These are phyloP conservation scores for Calliphora vomitoria DNA, from an alignment of 2,888 invertebrate species.

Conservation along the genomic window DNA sequence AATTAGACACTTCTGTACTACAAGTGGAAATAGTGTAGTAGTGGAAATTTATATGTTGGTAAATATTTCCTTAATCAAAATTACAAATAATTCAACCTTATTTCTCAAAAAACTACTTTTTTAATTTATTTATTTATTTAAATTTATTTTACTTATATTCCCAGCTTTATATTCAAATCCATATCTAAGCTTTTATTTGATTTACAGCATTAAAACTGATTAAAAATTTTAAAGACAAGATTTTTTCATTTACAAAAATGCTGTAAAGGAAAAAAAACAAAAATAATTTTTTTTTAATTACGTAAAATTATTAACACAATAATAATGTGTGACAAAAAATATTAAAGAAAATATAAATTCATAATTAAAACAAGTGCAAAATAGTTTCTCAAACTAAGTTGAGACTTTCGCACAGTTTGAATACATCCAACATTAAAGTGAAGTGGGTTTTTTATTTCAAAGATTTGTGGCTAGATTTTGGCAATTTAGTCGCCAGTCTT, in stretches of 20 bases:
- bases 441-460: slow-evolving; percentile 53
- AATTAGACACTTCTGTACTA: too few species aligned
- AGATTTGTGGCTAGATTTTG: slow-evolving; percentile 35
- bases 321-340: slow-evolving; percentile 54
- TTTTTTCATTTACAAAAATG: slow-evolving; percentile 12
- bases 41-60: too few species aligned
- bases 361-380: slow-evolving; percentile 67
- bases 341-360: slow-evolving; percentile 56
- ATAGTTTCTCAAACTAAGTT: slow-evolving; percentile 15
- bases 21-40: too few species aligned
- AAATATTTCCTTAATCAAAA: too few species aligned
- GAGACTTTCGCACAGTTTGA: slow-evolving; percentile 19
- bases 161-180: not conserved
- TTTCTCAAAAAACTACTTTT: too few species aligned
- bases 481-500: slow-evolving; percentile 61
- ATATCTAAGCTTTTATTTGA: slow-evolving; percentile 19
- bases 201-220: slow-evolving; percentile 51
- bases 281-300: slow-evolving; percentile 54
- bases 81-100: too few species aligned
- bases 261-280: not conserved
- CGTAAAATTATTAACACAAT: slow-evolving; percentile 63
- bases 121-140: not conserved
- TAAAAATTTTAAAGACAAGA: slow-evolving; percentile 15
- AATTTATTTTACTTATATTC: not conserved
- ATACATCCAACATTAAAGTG: not conserved